Percentiles rank a stretch among this genome's conserved stretches.
phyloP scores from a whole-genome alignment of 2,797 vertebrate species.

The Myripristis jacobus region DNA sequence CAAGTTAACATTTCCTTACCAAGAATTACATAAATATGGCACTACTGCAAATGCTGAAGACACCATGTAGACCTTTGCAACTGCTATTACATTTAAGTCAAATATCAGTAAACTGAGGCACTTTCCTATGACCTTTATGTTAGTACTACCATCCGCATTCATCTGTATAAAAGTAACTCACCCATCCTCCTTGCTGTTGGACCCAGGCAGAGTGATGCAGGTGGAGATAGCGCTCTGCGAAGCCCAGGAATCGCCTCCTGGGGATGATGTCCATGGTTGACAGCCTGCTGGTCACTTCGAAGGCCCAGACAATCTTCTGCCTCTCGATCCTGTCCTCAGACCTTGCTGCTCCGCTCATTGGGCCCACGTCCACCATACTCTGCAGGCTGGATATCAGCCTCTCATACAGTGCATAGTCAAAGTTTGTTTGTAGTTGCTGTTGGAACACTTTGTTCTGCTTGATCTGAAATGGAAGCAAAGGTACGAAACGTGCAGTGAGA shows the following conservation, averaged over 20 bases:
- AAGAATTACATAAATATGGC: too few relatives aligned
- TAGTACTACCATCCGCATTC: too few relatives aligned
- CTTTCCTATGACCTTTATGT: too few relatives aligned
- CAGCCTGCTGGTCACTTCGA: constrained; percentile 70
- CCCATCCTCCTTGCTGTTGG: constrained; percentile 68
- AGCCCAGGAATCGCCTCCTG: constrained; percentile 59
- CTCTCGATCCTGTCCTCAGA: constrained; percentile 15
- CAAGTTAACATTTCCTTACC: too few relatives aligned
- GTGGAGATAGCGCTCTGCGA: constrained; percentile 53
- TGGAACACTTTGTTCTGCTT: constrained; percentile 36
- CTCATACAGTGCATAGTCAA: constrained; percentile 60
- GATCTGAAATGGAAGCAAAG: constrained; percentile 44
- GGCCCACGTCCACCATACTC: constrained; percentile 11
- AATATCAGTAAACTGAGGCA: too few relatives aligned
- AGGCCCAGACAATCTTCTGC: constrained; percentile 62
- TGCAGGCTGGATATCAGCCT: constrained; percentile 40
- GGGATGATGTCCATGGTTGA: constrained; percentile 46
- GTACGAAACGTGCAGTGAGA: background rate
- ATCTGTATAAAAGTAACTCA: constrained; percentile 36
- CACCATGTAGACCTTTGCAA: too few relatives aligned
- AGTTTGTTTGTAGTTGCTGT: constrained; percentile 27
- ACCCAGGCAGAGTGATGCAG: constrained; percentile 63
- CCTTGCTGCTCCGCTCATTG: background rate
- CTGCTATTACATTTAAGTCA: too few relatives aligned
- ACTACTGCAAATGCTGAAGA: too few relatives aligned